Evolutionary conservation across 1,140 invertebrate genomes (phyloP).

Genomic region (Diploscapter pachys): DNA sequence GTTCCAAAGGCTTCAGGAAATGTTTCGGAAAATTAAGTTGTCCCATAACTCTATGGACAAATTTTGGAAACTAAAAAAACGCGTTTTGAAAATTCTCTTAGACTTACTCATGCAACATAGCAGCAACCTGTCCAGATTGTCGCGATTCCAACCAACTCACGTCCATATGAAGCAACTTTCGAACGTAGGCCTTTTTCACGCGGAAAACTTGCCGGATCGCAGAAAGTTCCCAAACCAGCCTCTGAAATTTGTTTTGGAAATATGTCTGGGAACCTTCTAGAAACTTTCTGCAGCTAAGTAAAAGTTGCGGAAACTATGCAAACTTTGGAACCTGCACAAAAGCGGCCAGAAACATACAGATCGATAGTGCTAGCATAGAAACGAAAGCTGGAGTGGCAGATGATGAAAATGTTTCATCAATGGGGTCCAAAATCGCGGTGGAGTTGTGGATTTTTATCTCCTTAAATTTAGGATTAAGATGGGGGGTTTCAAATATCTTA

Average conservation of each 20-base stretch:
- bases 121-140: slow-evolving; percentile 54
- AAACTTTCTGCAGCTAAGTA: slow-evolving; percentile 2
- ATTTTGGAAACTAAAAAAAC: neutral
- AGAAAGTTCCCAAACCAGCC: slow-evolving; percentile 51
- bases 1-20: neutral
- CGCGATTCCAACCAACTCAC: slow-evolving; percentile 53
- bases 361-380: slow-evolving; percentile 46
- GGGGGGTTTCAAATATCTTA: neutral
- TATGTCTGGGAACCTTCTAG: slow-evolving; percentile 18
- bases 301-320: slow-evolving; percentile 10
- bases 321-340: slow-evolving; percentile 46
- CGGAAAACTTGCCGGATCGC: slow-evolving; percentile 54
- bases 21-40: neutral
- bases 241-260: slow-evolving; percentile 38
- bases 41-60: neutral
- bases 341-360: slow-evolving; percentile 54
- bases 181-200: slow-evolving; percentile 53
- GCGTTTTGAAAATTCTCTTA: neutral
- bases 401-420: slow-evolving; percentile 46
- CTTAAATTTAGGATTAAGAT: slow-evolving; percentile 2
- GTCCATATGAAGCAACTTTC: slow-evolving; percentile 54
- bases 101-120: slow-evolving; percentile 53
- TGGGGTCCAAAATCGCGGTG: slow-evolving; percentile 2
- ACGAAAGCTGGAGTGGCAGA: slow-evolving; percentile 52
- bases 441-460: slow-evolving; percentile 4